These are phyloP conservation scores for Eptesicus fuscus DNA, from an alignment of 2,113 vertebrate genomes.

Conservation along the genomic window DNA sequence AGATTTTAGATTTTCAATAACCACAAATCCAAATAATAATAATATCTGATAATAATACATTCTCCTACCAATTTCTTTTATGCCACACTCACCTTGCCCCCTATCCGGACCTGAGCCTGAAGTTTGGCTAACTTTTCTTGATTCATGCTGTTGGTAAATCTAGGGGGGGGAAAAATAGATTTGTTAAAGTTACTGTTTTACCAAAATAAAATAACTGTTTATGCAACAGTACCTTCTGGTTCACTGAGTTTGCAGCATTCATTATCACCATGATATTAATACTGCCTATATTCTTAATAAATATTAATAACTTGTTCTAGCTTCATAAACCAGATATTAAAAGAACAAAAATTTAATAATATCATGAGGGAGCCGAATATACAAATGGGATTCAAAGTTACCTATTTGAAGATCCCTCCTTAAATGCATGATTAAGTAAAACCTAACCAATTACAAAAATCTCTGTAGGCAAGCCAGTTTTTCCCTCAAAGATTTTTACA, in stretches of 20 bases:
- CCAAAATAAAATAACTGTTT: slow-evolving; percentile 58
- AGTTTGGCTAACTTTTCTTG: slow-evolving; percentile 99
- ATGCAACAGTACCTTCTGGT: slow-evolving; percentile 56
- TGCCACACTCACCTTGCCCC: slow-evolving; percentile 93
- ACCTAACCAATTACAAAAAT: slow-evolving; percentile 63
- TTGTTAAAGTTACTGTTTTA: slow-evolving; percentile 69
- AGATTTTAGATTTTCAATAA: slow-evolving; percentile 41
- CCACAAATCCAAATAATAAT: slow-evolving; percentile 36
- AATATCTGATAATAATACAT: slow-evolving; percentile 47
- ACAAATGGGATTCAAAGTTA: slow-evolving; percentile 38
- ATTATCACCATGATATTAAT: slow-evolving; percentile 22
- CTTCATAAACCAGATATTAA: slow-evolving; percentile 44
- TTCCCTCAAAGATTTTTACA: slow-evolving; percentile 18
- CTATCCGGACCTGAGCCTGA: slow-evolving; percentile 99
- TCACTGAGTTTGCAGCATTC: slow-evolving; percentile 32
- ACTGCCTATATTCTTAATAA: slow-evolving; percentile 21
- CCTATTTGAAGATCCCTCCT: slow-evolving; percentile 37
- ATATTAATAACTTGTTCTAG: slow-evolving; percentile 39
- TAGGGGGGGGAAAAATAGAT: slow-evolving; percentile 63
- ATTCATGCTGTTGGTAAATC: slow-evolving; percentile 88
- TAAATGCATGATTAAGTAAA: slow-evolving; percentile 50
- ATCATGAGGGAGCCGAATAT: neutral
- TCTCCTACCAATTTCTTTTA: slow-evolving; percentile 57
- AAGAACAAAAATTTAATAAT: slow-evolving; percentile 33
- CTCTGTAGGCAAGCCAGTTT: slow-evolving; percentile 24